Conservation (phyloP, 2,113 vertebrate genomes). For the Andinoacara biseriatus region DNA sequence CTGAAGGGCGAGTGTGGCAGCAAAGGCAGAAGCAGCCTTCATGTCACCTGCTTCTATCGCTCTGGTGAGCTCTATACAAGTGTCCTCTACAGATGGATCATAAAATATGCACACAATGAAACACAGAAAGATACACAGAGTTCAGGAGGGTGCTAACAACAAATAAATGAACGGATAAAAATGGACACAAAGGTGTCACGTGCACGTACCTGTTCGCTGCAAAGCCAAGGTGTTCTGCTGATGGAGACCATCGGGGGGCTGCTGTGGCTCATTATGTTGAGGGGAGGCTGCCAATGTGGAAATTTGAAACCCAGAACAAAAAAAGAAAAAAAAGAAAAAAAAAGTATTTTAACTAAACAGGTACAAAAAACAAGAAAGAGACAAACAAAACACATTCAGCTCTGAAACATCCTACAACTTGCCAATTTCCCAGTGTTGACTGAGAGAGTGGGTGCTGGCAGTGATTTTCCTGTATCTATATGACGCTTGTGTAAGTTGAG, state of each 20-base stretch:
- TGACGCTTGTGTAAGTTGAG: background rate
- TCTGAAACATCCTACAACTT: background rate
- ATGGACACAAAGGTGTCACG: background rate
- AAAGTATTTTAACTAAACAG: background rate
- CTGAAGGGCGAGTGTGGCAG: conserved; percentile 80
- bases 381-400: background rate
- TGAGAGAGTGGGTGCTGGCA: background rate
- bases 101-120: background rate
- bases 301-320: background rate
- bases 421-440: too few relatives aligned
- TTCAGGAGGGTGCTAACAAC: background rate
- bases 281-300: conserved; percentile 35
- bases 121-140: conserved; percentile 15
- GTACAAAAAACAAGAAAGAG: background rate
- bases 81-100: conserved; percentile 78
- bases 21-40: conserved; percentile 77
- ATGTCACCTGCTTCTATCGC: conserved; percentile 86
- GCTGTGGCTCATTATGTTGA: conserved; percentile 28
- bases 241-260: background rate
- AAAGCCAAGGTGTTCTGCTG: conserved; percentile 33
- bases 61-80: conserved; percentile 78
- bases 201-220: conserved; percentile 60
- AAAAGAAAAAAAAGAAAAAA: too few relatives aligned
- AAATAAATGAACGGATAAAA: background rate
- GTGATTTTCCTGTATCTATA: background rate